Evolutionary conservation across 1,140 invertebrate species (phyloP).

Genomic region (Cotesia chilonis): DNA sequence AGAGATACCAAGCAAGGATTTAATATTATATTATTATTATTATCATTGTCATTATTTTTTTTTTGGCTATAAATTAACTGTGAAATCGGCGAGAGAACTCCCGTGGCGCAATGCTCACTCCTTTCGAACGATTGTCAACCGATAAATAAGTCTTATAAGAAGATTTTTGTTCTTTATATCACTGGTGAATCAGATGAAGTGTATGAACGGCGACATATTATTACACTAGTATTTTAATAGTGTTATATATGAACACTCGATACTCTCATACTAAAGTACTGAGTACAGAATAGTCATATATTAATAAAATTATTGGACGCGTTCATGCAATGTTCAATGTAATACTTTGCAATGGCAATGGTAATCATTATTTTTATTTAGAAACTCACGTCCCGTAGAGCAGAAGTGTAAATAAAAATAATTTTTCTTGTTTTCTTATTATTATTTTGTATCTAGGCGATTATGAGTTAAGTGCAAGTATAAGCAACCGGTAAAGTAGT

Average conservation of each 20-base stretch:
- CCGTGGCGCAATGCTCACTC: slow-evolving; percentile 53
- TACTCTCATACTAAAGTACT: too few relatives aligned
- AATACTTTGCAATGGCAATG: too few relatives aligned
- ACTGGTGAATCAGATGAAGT: slow-evolving; percentile 1
- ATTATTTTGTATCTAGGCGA: too few relatives aligned
- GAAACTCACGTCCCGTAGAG: background rate
- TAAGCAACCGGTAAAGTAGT: too few relatives aligned
- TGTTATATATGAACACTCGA: background rate
- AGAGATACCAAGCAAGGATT: background rate
- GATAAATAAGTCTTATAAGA: slow-evolving; percentile 26
- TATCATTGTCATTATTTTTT: slow-evolving; percentile 15
- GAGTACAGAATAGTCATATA: too few relatives aligned
- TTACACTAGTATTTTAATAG: background rate
- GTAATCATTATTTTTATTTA: too few relatives aligned
- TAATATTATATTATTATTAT: slow-evolving; percentile 11
- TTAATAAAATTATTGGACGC: too few relatives aligned
- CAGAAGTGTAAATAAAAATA: background rate
- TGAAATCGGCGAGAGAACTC: slow-evolving; percentile 50
- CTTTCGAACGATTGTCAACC: slow-evolving; percentile 36
- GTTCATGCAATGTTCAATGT: too few relatives aligned
- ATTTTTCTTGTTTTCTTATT: background rate
- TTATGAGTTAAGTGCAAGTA: too few relatives aligned
- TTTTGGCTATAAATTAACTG: slow-evolving; percentile 58
- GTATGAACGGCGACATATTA: slow-evolving; percentile 9
- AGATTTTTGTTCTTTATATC: slow-evolving; percentile 18